These are phyloP conservation scores for Pachycephala philippinensis DNA, from an alignment of 2,113 vertebrate genomes.

Conservation along the genomic window DNA sequence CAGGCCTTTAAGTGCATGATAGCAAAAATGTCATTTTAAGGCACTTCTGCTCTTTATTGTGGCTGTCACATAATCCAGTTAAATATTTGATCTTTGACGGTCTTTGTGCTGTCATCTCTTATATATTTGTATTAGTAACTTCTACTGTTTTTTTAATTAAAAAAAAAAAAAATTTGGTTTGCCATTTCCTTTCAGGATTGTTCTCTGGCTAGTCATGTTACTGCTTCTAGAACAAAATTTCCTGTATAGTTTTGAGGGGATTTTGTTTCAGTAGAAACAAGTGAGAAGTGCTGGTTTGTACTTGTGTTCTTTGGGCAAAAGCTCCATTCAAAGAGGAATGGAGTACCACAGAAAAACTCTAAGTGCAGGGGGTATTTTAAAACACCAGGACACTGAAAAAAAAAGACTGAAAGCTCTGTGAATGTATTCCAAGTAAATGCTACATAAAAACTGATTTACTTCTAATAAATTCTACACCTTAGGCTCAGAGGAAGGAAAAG, in stretches of 20 bases:
- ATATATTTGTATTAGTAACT: not conserved
- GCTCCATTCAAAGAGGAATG: not conserved
- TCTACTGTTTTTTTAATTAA: not conserved
- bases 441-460: not conserved
- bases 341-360: not conserved
- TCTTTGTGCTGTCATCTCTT: not conserved
- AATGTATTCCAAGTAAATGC: not conserved
- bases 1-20: not conserved
- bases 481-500: not conserved
- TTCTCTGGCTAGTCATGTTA: not conserved
- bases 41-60: conserved; percentile 32
- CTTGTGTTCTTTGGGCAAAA: not conserved
- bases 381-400: not conserved
- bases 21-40: conserved; percentile 3
- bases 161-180: not conserved
- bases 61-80: conserved; percentile 44
- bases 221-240: not conserved
- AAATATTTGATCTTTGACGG: conserved; percentile 26
- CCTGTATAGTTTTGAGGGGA: not conserved
- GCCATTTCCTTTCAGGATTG: not conserved
- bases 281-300: not conserved
- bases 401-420: not conserved
- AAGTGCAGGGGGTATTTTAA: not conserved
- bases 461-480: not conserved
- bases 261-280: not conserved